Evolutionary conservation across 2,113 vertebrate genomes (phyloP).

Genomic region (Porphyrio hochstetteri): DNA sequence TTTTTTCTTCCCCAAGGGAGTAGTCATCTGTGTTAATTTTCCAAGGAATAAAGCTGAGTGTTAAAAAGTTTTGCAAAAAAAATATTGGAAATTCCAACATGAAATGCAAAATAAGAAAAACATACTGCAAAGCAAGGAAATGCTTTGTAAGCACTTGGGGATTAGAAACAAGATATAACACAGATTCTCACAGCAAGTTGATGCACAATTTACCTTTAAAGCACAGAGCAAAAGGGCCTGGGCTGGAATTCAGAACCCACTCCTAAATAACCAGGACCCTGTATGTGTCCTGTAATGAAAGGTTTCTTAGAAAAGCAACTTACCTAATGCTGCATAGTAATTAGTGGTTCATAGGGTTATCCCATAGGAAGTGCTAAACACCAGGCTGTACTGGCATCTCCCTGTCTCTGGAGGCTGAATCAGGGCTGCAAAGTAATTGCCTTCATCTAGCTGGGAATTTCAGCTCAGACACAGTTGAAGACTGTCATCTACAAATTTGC

Average conservation of each 20-base stretch:
- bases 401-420: background rate
- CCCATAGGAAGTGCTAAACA: background rate
- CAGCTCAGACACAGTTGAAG: background rate
- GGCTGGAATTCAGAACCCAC: background rate
- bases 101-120: background rate
- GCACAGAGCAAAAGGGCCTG: background rate
- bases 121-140: background rate
- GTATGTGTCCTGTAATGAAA: background rate
- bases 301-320: background rate
- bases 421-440: background rate
- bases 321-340: background rate
- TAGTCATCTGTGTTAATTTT: background rate
- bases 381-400: background rate
- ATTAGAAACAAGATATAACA: background rate
- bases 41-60: background rate
- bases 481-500: background rate
- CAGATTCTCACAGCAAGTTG: background rate
- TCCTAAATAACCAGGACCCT: background rate
- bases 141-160: background rate
- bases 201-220: background rate
- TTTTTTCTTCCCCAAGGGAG: rapidly evolving
- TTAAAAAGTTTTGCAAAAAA: background rate
- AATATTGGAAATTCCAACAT: background rate
- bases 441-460: background rate
- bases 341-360: background rate